Evolutionary conservation across 1,140 invertebrate genomes (phyloP).

Genomic region (Apis florea): DNA sequence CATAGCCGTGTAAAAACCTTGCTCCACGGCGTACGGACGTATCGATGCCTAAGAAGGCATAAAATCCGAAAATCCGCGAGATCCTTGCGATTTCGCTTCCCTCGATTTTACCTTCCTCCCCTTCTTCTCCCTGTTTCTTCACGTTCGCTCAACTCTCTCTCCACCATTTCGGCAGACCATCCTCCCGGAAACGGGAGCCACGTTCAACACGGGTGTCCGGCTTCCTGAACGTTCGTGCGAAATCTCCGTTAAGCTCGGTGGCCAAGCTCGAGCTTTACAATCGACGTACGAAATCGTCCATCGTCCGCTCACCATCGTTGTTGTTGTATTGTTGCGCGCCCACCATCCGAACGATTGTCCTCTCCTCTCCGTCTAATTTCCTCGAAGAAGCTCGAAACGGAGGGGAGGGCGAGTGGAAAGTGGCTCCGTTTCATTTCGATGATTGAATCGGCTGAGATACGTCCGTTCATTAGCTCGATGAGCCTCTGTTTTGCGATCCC

Average conservation of each 20-base stretch:
- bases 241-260: conserved; percentile 60
- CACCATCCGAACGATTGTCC: conserved; percentile 28
- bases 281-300: conserved; percentile 1
- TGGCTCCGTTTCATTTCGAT: conserved; percentile 7
- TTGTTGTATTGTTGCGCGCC: neutral
- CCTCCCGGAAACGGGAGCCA: conserved; percentile 10
- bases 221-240: conserved; percentile 51
- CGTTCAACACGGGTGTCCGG: conserved; percentile 50
- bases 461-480: neutral
- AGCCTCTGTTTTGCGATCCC: neutral
- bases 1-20: conserved; percentile 23
- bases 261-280: conserved; percentile 37
- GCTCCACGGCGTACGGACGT: conserved; percentile 18
- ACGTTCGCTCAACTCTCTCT: conserved; percentile 34
- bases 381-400: neutral
- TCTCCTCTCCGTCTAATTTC: conserved; percentile 28
- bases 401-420: too few relatives aligned
- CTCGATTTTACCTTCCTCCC: neutral
- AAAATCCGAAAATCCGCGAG: conserved; percentile 70
- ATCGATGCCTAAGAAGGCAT: conserved; percentile 60
- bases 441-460: conserved; percentile 11
- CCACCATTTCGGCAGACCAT: neutral
- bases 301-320: conserved; percentile 14
- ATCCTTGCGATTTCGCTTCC: conserved; percentile 61
- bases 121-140: neutral